Evolutionary conservation across 2,797 vertebrate species (phyloP), one percentile per base, ranked within the genome.

Genomic region (Leptodactylus fallax): DNA sequence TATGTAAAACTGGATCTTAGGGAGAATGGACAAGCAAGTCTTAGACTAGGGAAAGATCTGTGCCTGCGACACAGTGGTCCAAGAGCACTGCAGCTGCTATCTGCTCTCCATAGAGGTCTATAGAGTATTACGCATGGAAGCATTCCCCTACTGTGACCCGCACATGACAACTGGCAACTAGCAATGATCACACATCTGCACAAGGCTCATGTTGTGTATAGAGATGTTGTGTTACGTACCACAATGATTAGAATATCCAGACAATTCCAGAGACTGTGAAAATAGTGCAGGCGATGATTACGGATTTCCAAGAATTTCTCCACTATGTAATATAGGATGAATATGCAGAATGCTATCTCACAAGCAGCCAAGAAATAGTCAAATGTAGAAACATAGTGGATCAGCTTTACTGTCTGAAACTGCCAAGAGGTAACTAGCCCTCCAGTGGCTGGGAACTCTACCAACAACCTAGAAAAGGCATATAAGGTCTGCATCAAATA

Each of bases 211-310:
- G 23, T 17, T 14, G 6, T 4, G 6, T 71, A 23, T 2, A 51
- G 1, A 51, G 21, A 17, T 53, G 76, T 6, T 55, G n/a, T 0
- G 0, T 13, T 83, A 93, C 95, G 45, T 92, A 99, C 98, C 92
- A 92, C 90, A 85, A 99, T 91, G 47, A 99, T 97, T 85, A 98
- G 93, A 89, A 99, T 93, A 90, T 99, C 98, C 81, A 99, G 95
- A 89, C 97, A 99, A 93, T 99, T 99, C 98, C 98, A 99, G 91
- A 97, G 94, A 91, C 94, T 99, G 92, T 94, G 96, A 94, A 99
- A 99, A 93, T 99, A 99, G 90, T 92, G 95, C 72, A 99, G 93
- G 1, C 95, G 96, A 89, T 99, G 97, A 91, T 99, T 96, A 77
- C 92, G 96, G 90, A 99, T 98, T 94, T 99, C 98, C 92, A 99